phyloP scores from a whole-genome alignment of 2,113 vertebrate species.

The Gopherus evgoodei region DNA sequence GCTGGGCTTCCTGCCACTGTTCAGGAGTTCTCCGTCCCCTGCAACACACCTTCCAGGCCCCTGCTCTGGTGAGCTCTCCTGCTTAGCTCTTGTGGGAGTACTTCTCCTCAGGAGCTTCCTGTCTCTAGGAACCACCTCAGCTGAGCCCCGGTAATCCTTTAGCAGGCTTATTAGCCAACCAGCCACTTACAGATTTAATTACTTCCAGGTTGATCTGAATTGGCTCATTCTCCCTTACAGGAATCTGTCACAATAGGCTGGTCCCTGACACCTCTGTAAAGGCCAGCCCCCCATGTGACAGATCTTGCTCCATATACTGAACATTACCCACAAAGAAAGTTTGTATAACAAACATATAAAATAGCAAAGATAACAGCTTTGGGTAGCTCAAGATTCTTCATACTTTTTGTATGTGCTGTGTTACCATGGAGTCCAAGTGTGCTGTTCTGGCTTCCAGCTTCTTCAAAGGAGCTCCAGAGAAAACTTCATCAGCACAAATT shows the following conservation, averaged over 20 bases:
- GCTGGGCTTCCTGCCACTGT: not conserved
- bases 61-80: not conserved
- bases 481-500: conserved; percentile 27
- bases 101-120: not conserved
- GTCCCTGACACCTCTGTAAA: not conserved
- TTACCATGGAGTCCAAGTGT: conserved; percentile 63
- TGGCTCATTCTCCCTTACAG: not conserved
- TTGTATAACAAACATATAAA: not conserved
- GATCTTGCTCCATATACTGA: not conserved
- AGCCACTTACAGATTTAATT: not conserved
- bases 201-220: not conserved
- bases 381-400: not conserved
- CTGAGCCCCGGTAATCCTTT: too few species aligned
- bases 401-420: conserved; percentile 80
- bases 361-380: not conserved
- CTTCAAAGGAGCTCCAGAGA: conserved; percentile 23
- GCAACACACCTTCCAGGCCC: not conserved
- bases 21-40: not conserved
- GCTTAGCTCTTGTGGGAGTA: not conserved
- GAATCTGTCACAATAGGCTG: not conserved
- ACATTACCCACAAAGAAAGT: not conserved
- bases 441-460: conserved; percentile 65
- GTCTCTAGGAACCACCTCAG: too few species aligned
- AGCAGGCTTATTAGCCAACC: too few species aligned
- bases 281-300: not conserved